Percentiles rank a stretch among this genome's conserved stretches.
Conservation (phyloP, 2,888 invertebrate species). For the Sarcophaga caerulescens region DNA sequence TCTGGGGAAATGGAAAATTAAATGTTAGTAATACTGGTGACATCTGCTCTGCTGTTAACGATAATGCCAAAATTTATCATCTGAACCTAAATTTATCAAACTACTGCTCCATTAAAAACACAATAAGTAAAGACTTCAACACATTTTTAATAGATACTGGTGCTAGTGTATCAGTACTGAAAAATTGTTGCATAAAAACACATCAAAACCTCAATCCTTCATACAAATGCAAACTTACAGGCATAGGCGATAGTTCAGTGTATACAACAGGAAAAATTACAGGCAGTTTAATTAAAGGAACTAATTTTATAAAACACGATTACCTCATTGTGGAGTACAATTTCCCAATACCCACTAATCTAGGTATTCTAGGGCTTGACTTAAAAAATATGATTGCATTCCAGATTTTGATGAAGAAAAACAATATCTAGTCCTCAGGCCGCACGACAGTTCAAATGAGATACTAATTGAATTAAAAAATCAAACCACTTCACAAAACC, state of each 20-base stretch:
- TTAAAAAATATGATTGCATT: neutral
- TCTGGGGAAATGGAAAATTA: too few species aligned
- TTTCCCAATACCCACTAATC: constrained; percentile 6
- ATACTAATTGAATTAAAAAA: constrained; percentile 2
- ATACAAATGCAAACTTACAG: constrained; percentile 3
- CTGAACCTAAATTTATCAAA: neutral
- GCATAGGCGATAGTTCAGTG: neutral
- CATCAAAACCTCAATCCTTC: neutral
- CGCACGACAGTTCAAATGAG: neutral
- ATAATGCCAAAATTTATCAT: neutral
- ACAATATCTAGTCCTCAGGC: neutral
- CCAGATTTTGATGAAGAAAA: neutral
- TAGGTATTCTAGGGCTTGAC: neutral
- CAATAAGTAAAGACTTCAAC: neutral
- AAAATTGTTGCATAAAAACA: neutral
- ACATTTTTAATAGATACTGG: constrained; percentile 3
- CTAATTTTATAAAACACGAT: neutral
- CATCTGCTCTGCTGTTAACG: neutral
- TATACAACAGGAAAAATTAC: neutral
- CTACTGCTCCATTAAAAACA: neutral
- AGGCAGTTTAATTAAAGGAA: constrained; percentile 2
- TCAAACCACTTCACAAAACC: neutral
- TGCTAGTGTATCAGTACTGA: neutral
- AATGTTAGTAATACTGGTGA: neutral
- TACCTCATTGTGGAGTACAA: neutral